Base-by-base conservation (phyloP, 2,113 vertebrate genomes). In the Spheniscus mendiculus region DNA sequence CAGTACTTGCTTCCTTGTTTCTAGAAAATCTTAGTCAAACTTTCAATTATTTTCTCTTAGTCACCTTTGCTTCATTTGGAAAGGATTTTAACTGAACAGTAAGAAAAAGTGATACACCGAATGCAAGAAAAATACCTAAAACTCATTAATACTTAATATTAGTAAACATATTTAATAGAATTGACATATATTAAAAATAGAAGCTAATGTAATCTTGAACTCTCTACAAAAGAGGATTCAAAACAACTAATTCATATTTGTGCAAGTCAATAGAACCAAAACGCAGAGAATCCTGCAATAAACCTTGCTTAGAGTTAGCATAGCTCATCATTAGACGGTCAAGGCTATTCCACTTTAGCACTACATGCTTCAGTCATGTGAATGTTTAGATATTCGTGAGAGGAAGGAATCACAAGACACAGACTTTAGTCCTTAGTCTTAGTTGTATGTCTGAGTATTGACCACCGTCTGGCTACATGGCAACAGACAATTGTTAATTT, bases 1-100 rank as follows among this genome's bases (percentile, higher is more conserved):
- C 27, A 16, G 89, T 91, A 77, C 55, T 94, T 96, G 58, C 73
- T 87, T 83, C 83, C 89, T 96, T 96, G 45, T 87, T 97, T 92
- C 83, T 67, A 92, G 73, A 92, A 96, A 94, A 87, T 78, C 87
- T 83, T 65, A 91, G 73, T 56, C 66, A 90, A 50, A 93, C 25
- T 79, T 95, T 53, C 67, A 78, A 65, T 95, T 95, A 89, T 42
- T 96, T 93, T 90, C 83, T 92, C 20, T 77, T 63, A 72, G 62
- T 49, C 90, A 91, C 59, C 61, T 95, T 93, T 86, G 40, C 63
- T 89, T 96, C 70, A 70, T 72, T 84, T 85, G 78, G 56, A 90
- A 90, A 67, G 49, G 36, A 72, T 80, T 91, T 96, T 90, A 93
- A 91, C 78, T 32, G 23, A 86, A 58, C 20, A 18, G 6, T 38